A percentile compares a stretch with the other conserved stretches of the same genome.
Conservation (phyloP, 2,888 invertebrate species). For the Drosophila neonasuta region DNA sequence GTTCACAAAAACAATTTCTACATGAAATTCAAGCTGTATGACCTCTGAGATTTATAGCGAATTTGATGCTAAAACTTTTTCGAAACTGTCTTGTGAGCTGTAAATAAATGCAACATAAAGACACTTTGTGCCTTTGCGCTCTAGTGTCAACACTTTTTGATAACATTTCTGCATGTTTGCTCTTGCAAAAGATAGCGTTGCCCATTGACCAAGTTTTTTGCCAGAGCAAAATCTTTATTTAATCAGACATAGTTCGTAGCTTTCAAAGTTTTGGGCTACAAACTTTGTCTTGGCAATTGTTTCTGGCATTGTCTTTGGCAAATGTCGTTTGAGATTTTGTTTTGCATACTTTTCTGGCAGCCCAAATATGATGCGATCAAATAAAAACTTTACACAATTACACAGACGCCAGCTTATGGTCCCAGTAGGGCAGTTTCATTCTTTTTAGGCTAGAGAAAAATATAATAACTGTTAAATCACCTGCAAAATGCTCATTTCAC, state of each 20-base stretch:
- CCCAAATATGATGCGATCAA: constrained; percentile 67
- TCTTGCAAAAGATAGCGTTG: constrained; percentile 44
- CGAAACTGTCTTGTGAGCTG: neutral
- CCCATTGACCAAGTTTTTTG: constrained; percentile 48
- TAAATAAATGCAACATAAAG: constrained; percentile 28
- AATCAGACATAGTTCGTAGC: constrained; percentile 68
- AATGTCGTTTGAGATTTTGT: constrained; percentile 67
- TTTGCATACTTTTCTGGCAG: constrained; percentile 42
- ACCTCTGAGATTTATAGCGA: neutral
- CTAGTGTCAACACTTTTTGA: constrained; percentile 52
- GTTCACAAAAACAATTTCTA: constrained; percentile 8
- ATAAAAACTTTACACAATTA: constrained; percentile 71
- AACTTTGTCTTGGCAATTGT: constrained; percentile 67
- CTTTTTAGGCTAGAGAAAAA: constrained; percentile 49
- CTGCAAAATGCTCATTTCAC: constrained; percentile 79
- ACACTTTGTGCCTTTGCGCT: constrained; percentile 29
- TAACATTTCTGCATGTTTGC: constrained; percentile 61
- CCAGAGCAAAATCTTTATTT: constrained; percentile 71
- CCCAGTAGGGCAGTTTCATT: constrained; percentile 39
- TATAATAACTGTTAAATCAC: constrained; percentile 78
- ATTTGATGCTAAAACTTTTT: neutral
- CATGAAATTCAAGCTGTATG: neutral
- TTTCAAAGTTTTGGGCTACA: constrained; percentile 61
- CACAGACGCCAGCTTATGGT: constrained; percentile 26
- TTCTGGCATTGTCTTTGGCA: constrained; percentile 42